Base-by-base conservation (phyloP, 2,113 vertebrate species). In the Charina bottae region DNA sequence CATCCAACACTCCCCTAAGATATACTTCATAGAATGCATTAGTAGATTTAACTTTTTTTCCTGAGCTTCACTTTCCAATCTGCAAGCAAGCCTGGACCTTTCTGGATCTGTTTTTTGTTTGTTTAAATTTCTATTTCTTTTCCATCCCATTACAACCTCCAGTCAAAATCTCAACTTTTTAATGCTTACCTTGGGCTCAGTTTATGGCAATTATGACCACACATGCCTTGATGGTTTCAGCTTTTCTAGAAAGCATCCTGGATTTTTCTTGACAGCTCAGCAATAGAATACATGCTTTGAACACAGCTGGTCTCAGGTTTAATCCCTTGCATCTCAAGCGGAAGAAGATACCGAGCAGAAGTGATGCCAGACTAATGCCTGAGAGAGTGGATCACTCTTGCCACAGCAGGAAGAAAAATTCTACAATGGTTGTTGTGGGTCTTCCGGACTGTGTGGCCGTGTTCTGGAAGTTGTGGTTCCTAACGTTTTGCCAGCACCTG, bases 161-260 rank as follows among this genome's bases (percentile, higher is more conserved):
- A n/a, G 84, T 85, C 42, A 26, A 84, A 84, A 84, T 84, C 49
- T 85, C 54, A 85, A 85, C 55, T 53, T 55, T 55, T 85, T 85
- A 85, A 85, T 85, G 26, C 84, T 85, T 53, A 28, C 23, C 46
- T 85, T 12, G 83, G 83, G 46, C 46, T 49, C 83, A 24, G n/a
- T 13, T 42, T 42, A 23, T 37, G 12, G 59, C 42, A 49, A 49
- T 53, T 46, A 2, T 64, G 46, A 12, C 59, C 87, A 24, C 11
- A 26, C 26, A 26, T 15, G 42, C 37, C 7, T 42, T 28, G 42
- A 37, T 23, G 24, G 53, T 60, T 21, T 42, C 59, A 64, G 59
- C 59, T 8, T 15, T 23, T 49, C 42, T 6, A 26, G 42, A 64
- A 89, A 64, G 42, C 4, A 4, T 1, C 86, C 56, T 37, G 19